A percentile compares a stretch with the other conserved stretches of the same genome.
Evolutionary conservation across 2,888 invertebrate species (phyloP).

Genomic region (Zeuzera pyrina): DNA sequence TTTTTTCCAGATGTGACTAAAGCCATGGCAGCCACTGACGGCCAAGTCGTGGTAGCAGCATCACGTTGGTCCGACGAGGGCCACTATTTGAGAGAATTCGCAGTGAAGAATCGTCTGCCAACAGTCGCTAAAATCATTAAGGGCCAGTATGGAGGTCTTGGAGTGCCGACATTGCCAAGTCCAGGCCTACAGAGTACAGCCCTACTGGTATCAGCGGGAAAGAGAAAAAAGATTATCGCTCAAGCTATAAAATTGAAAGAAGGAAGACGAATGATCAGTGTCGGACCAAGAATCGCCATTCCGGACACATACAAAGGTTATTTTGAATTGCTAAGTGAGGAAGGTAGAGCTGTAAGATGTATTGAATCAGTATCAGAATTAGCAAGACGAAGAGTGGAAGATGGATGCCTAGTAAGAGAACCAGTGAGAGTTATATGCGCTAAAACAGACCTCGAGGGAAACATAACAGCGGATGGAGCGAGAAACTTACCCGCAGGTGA

Average conservation of each 20-base stretch:
- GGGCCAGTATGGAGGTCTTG: constrained; percentile 93
- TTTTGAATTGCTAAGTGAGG: constrained; percentile 95
- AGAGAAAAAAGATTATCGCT: constrained; percentile 88
- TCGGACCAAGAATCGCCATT: constrained; percentile 88
- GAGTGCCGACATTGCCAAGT: constrained; percentile 89
- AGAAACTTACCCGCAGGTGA: constrained; percentile 88
- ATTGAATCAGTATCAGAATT: constrained; percentile 91
- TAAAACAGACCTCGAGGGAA: constrained; percentile 74
- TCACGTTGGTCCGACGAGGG: constrained; percentile 84
- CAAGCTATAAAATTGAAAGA: constrained; percentile 93
- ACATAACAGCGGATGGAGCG: constrained; percentile 77
- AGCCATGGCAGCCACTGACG: constrained; percentile 90
- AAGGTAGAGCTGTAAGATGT: constrained; percentile 91
- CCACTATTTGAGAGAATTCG: constrained; percentile 81
- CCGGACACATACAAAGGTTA: constrained; percentile 93
- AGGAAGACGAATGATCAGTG: constrained; percentile 85
- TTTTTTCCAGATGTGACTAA: constrained; percentile 70
- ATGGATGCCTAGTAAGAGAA: constrained; percentile 85
- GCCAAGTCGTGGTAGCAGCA: constrained; percentile 90
- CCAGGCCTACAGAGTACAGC: constrained; percentile 91
- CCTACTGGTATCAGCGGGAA: constrained; percentile 87
- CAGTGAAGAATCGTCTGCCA: constrained; percentile 83
- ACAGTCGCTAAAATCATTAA: constrained; percentile 93
- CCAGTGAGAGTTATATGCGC: constrained; percentile 80
- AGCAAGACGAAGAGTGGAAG: constrained; percentile 80